A percentile compares a stretch with the other conserved stretches of the same genome.
These are phyloP conservation scores for Clarias magur DNA, from an alignment of 2,113 vertebrate genomes.

Conservation along the genomic window DNA sequence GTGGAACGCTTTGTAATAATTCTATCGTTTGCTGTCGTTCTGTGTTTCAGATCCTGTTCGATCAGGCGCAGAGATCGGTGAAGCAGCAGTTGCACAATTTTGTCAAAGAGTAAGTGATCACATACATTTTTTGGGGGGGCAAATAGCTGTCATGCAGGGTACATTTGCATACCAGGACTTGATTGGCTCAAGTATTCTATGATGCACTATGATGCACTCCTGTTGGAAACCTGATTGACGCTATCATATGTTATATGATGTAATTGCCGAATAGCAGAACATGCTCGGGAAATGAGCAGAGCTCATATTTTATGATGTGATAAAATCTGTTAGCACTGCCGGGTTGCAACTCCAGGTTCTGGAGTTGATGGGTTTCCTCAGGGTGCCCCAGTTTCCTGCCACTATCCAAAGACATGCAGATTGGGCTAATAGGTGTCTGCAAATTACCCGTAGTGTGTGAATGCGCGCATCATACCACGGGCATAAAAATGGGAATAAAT, in stretches of 20 bases:
- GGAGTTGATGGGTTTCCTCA: no score
- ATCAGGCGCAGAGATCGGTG: conserved; percentile 95
- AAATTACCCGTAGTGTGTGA: no score
- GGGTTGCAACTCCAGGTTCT: no score
- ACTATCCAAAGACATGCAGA: no score
- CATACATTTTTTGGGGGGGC: background rate
- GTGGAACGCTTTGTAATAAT: background rate
- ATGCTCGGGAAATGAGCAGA: background rate
- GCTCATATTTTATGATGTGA: background rate
- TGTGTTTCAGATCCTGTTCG: conserved; percentile 87
- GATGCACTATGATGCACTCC: background rate
- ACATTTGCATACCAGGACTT: background rate
- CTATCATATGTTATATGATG: background rate
- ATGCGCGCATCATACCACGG: no score
- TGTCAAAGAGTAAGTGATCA: conserved; percentile 92
- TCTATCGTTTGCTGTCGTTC: background rate
- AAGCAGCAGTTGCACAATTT: conserved; percentile 95
- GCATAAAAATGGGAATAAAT: no score
- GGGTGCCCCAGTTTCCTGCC: no score
- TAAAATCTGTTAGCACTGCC: background rate
- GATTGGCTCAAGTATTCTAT: background rate
- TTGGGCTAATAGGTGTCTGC: no score
- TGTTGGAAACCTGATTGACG: background rate
- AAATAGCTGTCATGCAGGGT: background rate
- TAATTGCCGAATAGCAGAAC: background rate